Base-by-base conservation (phyloP, 30 jellyfish, hydroid and myxozoan species). In the Phacellophora camtschatica region DNA sequence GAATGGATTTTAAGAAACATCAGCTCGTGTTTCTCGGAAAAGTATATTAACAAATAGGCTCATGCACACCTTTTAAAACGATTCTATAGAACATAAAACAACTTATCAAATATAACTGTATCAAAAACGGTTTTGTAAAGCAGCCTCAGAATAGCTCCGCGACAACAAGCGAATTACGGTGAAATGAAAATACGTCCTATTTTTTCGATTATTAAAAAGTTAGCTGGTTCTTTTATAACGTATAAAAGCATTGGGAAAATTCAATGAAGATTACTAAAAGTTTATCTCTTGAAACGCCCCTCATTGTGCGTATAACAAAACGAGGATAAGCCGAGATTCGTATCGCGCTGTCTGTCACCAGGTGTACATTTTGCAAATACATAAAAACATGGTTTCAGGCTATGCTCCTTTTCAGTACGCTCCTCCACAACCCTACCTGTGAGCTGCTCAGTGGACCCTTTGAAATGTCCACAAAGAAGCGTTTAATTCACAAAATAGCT, bases 291-390 rank as follows among this genome's bases (percentile, higher is more conserved):
- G 74, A 22, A 23, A 61, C 74, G 74, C 74, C 74, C 74, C 74
- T 32, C 12, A 61, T 61, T 61, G 49, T 61, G 27, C 12, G 16
- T 35, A 5, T 24, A 61, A 61, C 74, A 61, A 61, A 61, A 61
- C 18, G 48, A 28, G 49, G 74, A 61, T 61, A 61, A 61, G 74
- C 36, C 49, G 48, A 23, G 74, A 61, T 61, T 32, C 42, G 49
- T 61, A 61, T 61, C 74, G 49, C 50, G 27, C 50, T 61, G 74
- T 24, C 74, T 23, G 46, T 61, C 74, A 61, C 74, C 74, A 61
- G 74, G 49, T 61, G 74, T 61, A 16, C 74, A 2, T 23, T 27
- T 22, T 23, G 16, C 27, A 29, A 61, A 61, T 61, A 11, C 74
- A 28, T 22, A 61, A 61, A 28, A 28, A 61, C 49, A 29, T 15